Conservation (phyloP, 2,113 vertebrate species). For the Echinops telfairi region DNA sequence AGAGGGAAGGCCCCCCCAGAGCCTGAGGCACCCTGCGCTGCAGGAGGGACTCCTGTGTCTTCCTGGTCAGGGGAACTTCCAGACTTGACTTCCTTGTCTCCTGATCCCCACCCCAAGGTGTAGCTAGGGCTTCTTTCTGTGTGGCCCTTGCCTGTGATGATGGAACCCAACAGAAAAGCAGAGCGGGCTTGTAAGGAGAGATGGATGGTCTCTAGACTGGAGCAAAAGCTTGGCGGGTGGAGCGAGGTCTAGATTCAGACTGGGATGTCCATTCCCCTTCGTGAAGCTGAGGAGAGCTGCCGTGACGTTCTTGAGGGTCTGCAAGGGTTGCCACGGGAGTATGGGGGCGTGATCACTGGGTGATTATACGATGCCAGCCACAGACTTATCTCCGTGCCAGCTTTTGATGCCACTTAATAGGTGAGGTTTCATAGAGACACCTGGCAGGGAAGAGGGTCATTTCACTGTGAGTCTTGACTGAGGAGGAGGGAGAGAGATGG, state of each 20-base stretch:
- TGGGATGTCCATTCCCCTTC: too few relatives aligned
- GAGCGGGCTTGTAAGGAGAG: not conserved
- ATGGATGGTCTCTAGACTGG: not conserved
- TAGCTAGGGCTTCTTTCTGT: not conserved
- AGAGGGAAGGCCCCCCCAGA: not conserved
- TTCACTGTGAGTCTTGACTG: not conserved
- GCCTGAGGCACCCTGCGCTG: not conserved
- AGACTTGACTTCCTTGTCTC: not conserved
- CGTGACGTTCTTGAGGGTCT: too few relatives aligned
- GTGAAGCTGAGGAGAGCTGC: too few relatives aligned
- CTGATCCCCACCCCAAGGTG: not conserved
- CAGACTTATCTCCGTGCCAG: not conserved
- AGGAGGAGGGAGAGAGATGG: not conserved
- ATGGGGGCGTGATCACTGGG: not conserved
- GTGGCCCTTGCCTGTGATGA: not conserved
- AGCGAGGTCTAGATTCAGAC: too few relatives aligned
- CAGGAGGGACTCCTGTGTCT: not conserved
- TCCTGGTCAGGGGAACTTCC: not conserved
- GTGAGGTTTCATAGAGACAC: not conserved
- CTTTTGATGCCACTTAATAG: not conserved
- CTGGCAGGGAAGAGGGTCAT: not conserved
- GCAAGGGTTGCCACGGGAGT: too few relatives aligned
- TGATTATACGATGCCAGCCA: not conserved
- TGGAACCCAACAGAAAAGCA: not conserved
- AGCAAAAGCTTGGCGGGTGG: not conserved